phyloP scores from a whole-genome alignment of 2,113 vertebrate genomes.

The Ondatra zibethicus region DNA sequence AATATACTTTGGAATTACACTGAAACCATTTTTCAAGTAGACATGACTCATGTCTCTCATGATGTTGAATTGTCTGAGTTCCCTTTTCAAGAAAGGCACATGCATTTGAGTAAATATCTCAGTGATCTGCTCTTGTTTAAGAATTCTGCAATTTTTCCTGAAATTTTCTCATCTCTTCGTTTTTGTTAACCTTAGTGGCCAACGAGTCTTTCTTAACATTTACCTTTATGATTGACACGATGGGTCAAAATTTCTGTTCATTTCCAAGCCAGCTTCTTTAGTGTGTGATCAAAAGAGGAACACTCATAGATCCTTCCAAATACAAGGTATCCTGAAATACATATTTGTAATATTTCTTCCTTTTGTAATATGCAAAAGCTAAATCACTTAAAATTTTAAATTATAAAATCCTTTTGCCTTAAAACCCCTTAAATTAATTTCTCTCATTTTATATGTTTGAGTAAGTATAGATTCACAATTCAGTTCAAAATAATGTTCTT shows the following conservation, averaged over 20 bases:
- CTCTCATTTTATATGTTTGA: neutral
- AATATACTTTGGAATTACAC: accelerated
- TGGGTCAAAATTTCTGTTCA: neutral
- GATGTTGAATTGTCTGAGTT: neutral
- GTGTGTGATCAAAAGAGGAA: neutral
- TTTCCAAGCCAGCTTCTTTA: neutral
- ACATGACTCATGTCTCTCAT: accelerated
- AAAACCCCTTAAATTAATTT: neutral
- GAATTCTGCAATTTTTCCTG: neutral
- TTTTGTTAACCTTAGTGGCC: too few species aligned
- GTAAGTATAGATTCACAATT: neutral
- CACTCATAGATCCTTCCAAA: neutral
- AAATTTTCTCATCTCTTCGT: neutral
- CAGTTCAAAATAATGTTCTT: neutral
- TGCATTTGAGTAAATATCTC: neutral
- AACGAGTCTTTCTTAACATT: neutral
- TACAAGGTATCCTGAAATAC: too few species aligned
- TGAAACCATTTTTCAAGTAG: neutral
- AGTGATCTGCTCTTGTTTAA: neutral
- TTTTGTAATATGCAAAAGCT: neutral
- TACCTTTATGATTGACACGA: neutral
- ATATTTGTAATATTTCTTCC: neutral
- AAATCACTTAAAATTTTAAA: neutral
- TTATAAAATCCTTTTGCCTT: neutral
- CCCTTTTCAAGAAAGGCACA: neutral